Evolutionary conservation across 2,797 vertebrate species (phyloP), one percentile per base, ranked within the genome.

Genomic region (Coracias cyanogaster): DNA sequence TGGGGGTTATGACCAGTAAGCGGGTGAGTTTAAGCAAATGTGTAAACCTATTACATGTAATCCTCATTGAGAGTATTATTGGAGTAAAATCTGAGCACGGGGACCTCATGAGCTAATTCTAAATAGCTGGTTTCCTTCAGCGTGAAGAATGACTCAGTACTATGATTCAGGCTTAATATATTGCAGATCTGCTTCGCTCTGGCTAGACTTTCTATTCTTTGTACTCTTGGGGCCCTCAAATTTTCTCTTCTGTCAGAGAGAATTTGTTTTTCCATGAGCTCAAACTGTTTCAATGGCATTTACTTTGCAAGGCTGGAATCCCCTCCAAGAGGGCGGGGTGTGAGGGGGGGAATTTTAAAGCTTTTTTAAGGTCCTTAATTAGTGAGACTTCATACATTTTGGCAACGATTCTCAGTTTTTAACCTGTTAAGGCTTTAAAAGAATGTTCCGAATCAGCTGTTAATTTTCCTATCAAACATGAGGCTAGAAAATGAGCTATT

Each of bases 181-280:
- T 69, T 43, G 85, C 84, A 89, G 67, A 77, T 69, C 81, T 93
- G 64, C 64, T 61, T 77, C 12, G 1, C 54, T 46, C 90, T 60
- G 84, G 72, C 85, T 79, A 86, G 46, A 72, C 64, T 92, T 77
- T 31, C 25, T 43, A 45, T 89, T 86, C 88, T 51, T 46, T 60
- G 54, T 67, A 83, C 90, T 83, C 85, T 37, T 49, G 88, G 90
- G 88, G 29, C 87, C 81, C 77, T 77, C 90, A 93, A 20, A 89
- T 89, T 83, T 91, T 76, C 85, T 80, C 73, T 77, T 91, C 81
- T 89, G 88, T 83, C 88, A 89, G 41, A 55, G 65, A 80, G 73
- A 89, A 96, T 94, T 88, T 89, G 79, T 91, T 93, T 82, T 89
- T 72, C 84, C 81, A 69, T 64, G 89, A 84, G 66, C 91, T 96